Percentiles rank a stretch among this genome's conserved stretches.
Evolutionary conservation across 2,888 invertebrate species (phyloP).

Genomic region (Lumbricus terrestris): DNA sequence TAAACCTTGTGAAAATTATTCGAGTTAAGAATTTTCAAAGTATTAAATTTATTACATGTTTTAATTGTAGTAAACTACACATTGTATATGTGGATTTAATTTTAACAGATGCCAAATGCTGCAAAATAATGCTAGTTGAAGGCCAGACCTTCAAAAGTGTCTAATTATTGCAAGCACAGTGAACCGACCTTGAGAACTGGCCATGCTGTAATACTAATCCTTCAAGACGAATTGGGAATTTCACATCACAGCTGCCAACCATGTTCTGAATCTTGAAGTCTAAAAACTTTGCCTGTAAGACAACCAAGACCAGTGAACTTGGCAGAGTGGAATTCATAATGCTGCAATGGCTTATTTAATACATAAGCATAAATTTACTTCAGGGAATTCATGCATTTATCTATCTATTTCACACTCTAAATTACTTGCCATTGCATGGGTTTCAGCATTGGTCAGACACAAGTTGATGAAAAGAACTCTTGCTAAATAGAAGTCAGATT

Average conservation of each 20-base stretch:
- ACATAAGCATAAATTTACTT: not conserved
- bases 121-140: not conserved
- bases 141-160: not conserved
- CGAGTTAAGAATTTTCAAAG: not conserved
- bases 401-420: no score
- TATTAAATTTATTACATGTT: no score
- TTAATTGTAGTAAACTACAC: no score
- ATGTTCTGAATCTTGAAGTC: constrained; percentile 83
- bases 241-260: constrained; percentile 85
- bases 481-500: no score
- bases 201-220: constrained; percentile 78
- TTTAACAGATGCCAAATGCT: not conserved
- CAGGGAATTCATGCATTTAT: no score
- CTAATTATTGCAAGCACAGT: not conserved
- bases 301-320: not conserved
- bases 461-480: no score
- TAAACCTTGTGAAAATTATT: not conserved
- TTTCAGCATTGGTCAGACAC: no score
- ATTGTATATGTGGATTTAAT: not conserved
- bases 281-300: constrained; percentile 69
- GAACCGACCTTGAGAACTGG: constrained; percentile 66
- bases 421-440: no score
- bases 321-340: not conserved
- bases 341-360: not conserved
- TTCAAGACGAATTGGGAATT: constrained; percentile 79